A percentile compares a stretch with the other conserved stretches of the same genome.
Evolutionary conservation across 2,888 invertebrate genomes (phyloP).

Genomic region (Epsilonema sp.): DNA sequence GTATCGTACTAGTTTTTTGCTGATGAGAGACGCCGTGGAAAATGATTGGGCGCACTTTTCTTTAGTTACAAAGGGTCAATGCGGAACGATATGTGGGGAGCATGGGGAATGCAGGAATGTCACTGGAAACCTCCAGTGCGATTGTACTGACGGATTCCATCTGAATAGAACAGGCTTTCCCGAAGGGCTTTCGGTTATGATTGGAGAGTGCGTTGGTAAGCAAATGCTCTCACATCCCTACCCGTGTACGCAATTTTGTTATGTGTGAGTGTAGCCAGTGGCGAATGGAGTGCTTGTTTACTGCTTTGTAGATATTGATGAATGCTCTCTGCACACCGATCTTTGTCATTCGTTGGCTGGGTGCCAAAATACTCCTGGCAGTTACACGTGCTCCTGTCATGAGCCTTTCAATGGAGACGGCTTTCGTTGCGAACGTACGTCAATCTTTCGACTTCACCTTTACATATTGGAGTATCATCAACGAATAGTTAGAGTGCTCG

Average conservation of each 20-base stretch:
- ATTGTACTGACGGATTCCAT: background rate
- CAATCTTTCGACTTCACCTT: too few relatives aligned
- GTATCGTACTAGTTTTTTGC: background rate
- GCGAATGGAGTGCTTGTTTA: background rate
- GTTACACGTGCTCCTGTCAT: background rate
- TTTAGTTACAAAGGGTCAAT: too few relatives aligned
- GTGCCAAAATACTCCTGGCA: background rate
- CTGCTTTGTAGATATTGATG: background rate
- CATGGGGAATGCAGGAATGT: too few relatives aligned
- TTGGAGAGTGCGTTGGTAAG: background rate
- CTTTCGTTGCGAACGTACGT: background rate
- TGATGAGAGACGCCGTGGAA: too few relatives aligned
- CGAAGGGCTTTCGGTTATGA: background rate
- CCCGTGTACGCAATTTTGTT: too few relatives aligned
- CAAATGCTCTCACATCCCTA: too few relatives aligned
- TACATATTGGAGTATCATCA: too few relatives aligned
- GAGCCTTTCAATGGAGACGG: background rate
- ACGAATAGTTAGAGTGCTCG: too few relatives aligned
- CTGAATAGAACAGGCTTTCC: background rate
- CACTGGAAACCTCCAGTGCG: too few relatives aligned
- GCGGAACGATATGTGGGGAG: too few relatives aligned
- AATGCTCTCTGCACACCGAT: background rate
- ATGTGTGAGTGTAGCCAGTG: background rate
- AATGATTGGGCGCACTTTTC: too few relatives aligned
- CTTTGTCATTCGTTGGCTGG: background rate